Percentiles rank a stretch among this genome's conserved stretches.
Evolutionary conservation across 1,140 invertebrate species (phyloP).

Genomic region (Drosophila micromelanica): DNA sequence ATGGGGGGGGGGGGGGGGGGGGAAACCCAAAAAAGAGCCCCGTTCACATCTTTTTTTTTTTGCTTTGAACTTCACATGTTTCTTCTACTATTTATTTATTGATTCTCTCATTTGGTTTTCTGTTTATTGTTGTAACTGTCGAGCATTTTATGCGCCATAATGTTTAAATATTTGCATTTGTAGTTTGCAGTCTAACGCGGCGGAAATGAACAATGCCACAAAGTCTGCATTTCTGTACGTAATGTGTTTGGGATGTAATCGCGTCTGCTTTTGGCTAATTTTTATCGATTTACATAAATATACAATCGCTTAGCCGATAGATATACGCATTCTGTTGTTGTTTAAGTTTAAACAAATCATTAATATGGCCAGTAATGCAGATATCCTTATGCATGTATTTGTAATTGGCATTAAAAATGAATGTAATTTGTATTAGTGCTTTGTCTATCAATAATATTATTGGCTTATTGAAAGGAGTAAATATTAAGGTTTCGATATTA

Average conservation of each 20-base stretch:
- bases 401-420: too few relatives aligned
- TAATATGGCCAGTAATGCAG: neutral
- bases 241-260: constrained; percentile 21
- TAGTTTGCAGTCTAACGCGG: constrained; percentile 59
- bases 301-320: constrained; percentile 13
- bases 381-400: neutral
- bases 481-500: too few relatives aligned
- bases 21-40: too few relatives aligned
- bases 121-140: constrained; percentile 51
- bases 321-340: constrained; percentile 2
- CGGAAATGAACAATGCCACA: constrained; percentile 51
- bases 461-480: too few relatives aligned
- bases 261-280: constrained; percentile 3
- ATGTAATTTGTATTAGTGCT: too few relatives aligned
- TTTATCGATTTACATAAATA: constrained; percentile 27
- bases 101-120: constrained; percentile 30
- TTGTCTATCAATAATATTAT: too few relatives aligned
- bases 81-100: constrained; percentile 37
- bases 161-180: constrained; percentile 75
- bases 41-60: too few relatives aligned
- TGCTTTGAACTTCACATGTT: constrained; percentile 58
- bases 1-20: too few relatives aligned
- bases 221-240: neutral
- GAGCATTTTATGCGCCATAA: constrained; percentile 62
- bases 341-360: constrained; percentile 24